A percentile compares a stretch with the other conserved stretches of the same genome.
These are phyloP conservation scores for Eupsilia transversa DNA, from an alignment of 2,888 invertebrate species.

Conservation along the genomic window DNA sequence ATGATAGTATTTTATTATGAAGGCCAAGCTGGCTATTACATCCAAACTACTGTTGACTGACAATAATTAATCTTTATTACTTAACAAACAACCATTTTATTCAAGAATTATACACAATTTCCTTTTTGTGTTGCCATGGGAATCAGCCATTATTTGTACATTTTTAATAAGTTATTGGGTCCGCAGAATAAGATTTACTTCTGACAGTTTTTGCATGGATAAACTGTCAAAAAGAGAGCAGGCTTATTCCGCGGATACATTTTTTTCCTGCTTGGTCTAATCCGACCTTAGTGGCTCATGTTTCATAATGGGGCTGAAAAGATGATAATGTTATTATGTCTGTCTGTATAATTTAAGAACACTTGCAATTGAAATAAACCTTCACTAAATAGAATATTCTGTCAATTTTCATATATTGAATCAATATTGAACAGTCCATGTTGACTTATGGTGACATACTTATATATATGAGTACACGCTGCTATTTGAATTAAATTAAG, in stretches of 20 bases:
- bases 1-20: neutral
- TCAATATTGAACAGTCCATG: slow-evolving; percentile 1
- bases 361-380: slow-evolving; percentile 1
- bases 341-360: no score
- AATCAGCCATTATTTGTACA: neutral
- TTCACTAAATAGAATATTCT: neutral
- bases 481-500: slow-evolving; percentile 52
- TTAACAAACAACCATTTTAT: no score
- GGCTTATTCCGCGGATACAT: no score
- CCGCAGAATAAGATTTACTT: no score
- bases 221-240: no score
- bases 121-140: neutral
- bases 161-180: neutral
- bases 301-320: neutral
- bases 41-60: slow-evolving; percentile 9
- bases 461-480: slow-evolving; percentile 26
- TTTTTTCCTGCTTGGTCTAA: no score
- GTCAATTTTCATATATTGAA: slow-evolving; percentile 1
- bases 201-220: no score
- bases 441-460: slow-evolving; percentile 16
- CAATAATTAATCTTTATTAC: slow-evolving; percentile 17
- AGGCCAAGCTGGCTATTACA: neutral
- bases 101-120: no score
- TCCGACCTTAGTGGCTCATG: no score
- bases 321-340: no score